These are phyloP conservation scores for Magallana nippona DNA, from an alignment of 2,888 invertebrate genomes.

Conservation along the genomic window DNA sequence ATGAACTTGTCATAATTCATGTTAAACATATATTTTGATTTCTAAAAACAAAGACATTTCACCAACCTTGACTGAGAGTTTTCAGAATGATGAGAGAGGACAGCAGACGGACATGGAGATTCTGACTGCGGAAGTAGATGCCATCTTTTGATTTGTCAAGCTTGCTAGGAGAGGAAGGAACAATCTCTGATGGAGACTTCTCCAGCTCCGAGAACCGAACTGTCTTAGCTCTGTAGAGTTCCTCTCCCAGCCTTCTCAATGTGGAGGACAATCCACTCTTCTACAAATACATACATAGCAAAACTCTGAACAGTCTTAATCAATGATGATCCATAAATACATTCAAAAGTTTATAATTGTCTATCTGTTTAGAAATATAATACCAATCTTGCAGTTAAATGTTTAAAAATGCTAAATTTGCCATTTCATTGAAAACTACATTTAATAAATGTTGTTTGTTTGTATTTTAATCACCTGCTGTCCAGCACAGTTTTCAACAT, in stretches of 20 bases:
- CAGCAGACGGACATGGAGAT: slow-evolving; percentile 73
- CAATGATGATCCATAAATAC: no score
- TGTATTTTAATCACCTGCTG: slow-evolving; percentile 72
- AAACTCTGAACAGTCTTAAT: no score
- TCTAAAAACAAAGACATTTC: not conserved
- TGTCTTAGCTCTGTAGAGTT: slow-evolving; percentile 72
- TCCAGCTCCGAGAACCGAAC: slow-evolving; percentile 61
- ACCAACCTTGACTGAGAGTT: slow-evolving; percentile 75
- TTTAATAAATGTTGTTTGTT: no score
- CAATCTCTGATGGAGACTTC: slow-evolving; percentile 44
- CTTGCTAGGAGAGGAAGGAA: slow-evolving; percentile 55
- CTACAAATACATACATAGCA: slow-evolving; percentile 53
- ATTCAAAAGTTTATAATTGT: no score
- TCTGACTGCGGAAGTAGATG: slow-evolving; percentile 73
- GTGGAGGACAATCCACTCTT: slow-evolving; percentile 75
- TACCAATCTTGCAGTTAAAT: no score
- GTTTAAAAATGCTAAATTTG: no score
- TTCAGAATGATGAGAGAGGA: slow-evolving; percentile 76
- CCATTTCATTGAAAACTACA: no score
- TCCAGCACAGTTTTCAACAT: slow-evolving; percentile 73
- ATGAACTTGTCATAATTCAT: no score
- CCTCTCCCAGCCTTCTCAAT: slow-evolving; percentile 77
- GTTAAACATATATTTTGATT: no score
- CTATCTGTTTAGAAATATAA: no score
- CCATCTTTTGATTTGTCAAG: slow-evolving; percentile 67